Evolutionary conservation across 2,888 invertebrate genomes (phyloP).

Genomic region (Lysandra bellargus): DNA sequence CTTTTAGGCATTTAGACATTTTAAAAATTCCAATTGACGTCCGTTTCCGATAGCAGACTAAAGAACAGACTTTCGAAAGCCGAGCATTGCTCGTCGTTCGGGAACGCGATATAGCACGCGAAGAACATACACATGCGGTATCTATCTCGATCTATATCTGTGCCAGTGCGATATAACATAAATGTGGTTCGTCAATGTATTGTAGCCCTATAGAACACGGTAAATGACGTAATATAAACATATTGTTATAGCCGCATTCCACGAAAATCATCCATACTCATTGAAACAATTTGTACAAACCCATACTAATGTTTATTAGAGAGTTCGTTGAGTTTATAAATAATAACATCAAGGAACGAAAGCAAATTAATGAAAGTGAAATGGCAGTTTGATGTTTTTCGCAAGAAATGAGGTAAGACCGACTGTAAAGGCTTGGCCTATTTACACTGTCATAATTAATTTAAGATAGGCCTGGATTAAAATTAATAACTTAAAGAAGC

Average conservation of each 20-base stretch:
- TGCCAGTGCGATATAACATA: too few species aligned
- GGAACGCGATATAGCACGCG: too few species aligned
- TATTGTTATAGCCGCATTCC: not conserved
- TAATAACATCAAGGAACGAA: not conserved
- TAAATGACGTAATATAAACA: not conserved
- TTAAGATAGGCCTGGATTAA: constrained; percentile 4
- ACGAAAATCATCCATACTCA: not conserved
- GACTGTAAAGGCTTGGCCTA: not conserved
- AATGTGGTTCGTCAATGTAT: not conserved
- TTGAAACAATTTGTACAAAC: not conserved
- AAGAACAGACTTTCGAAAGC: too few species aligned
- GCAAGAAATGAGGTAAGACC: constrained; percentile 2
- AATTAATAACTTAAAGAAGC: not conserved
- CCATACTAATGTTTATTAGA: not conserved
- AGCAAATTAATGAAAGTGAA: not conserved
- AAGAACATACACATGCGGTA: too few species aligned
- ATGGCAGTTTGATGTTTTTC: not conserved
- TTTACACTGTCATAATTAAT: constrained; percentile 10
- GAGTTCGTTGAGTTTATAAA: not conserved
- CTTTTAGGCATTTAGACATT: too few species aligned
- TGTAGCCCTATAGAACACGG: not conserved
- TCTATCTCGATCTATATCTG: too few species aligned
- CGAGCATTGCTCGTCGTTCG: too few species aligned
- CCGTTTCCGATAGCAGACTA: too few species aligned
- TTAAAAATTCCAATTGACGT: too few species aligned